Evolutionary conservation across 2,888 invertebrate species (phyloP), one percentile per base, ranked within the genome.

Genomic region (Scaptomyza caliginosa): DNA sequence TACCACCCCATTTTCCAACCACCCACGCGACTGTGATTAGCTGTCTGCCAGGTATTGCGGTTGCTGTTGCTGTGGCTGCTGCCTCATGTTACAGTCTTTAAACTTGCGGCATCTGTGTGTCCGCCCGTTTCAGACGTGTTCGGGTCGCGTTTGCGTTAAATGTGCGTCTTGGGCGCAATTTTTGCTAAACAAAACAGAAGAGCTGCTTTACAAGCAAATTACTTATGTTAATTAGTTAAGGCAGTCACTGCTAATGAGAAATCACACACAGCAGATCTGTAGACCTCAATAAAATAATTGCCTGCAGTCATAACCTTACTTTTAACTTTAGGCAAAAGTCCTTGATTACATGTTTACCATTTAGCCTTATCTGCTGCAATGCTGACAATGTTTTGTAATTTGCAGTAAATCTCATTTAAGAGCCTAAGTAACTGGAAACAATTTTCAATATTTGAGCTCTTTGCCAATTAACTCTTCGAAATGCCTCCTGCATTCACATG

Each of bases 181-280:
- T 66, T 17, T 16, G 24, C 28, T 39, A 13, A 11, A 13, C 8
- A 24, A 43, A 24, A 39, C 13, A 8, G 38, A 16, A 19, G 13
- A 32, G 8, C 19, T 50, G 11, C 6, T 32, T 24, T 70, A 74
- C 68, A 72, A 69, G 72, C 71, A 77, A 84, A 86, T 84, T 86
- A 84, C 80, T 84, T 86, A 86, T 86, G 84, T 77, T 84, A 84
- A 84, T 84, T 86, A 86, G 85, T 66, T 79, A 16, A 13, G 69
- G 57, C 55, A 13, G 69, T 55, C 55, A 59, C 51, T 66, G 67
- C 71, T 86, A 82, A 84, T 84, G 77, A 76, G 77, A 77, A 77
- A 82, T 82, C 64, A 69, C 59, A 39, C 58, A 24, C 13, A 8
- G 54, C 49, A 52, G 68, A 75, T 76, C 48, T 39, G 7, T 1